Evolutionary conservation across 2,888 invertebrate species (phyloP), one percentile per base, ranked within the genome.

Genomic region (Crepidodera aurea): DNA sequence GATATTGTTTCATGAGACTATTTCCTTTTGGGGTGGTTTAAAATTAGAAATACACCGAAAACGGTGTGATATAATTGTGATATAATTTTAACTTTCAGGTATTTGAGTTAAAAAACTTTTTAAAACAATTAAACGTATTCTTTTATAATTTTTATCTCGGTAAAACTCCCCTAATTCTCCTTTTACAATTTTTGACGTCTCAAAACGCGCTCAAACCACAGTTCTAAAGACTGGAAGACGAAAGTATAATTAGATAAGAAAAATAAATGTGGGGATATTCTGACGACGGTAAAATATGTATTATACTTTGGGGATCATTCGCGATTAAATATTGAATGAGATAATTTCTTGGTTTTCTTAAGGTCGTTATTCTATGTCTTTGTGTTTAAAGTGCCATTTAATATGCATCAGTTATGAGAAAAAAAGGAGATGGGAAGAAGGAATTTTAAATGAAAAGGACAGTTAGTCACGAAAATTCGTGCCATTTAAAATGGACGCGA

Each of bases 291-390:
- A 25, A 44, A 44, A 44, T 22, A 25, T 44, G 25, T 44, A 44
- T 44, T 44, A 44, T 44, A 44, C 44, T 44, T 44, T n/a, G n/a
- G 22, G 44, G 44, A 44, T 44, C 44, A 22, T 44, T 44, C 22
- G n/a, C 44, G 44, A 44, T 44, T 44, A 44, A 44, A 44, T 44
- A 44, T 44, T 44, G 44, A 44, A 44, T 44, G 44, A 44, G 44
- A 44, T 44, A 44, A 44, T 44, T 44, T 44, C 44, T 44, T 5
- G 44, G 44, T 44, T 44, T 44, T 44, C 44, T 44, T 44, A 25
- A 22, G 44, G 44, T 44, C 44, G 44, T 44, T 44, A 44, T 44
- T 44, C 44, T 44, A 22, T 1, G n/a, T 25, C 12, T 8, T 22
- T 44, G 44, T 44, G 44, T 22, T 44, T n/a, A 44, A 44, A 44